Conservation (phyloP, 2,888 invertebrate species). For the Pecten maximus region DNA sequence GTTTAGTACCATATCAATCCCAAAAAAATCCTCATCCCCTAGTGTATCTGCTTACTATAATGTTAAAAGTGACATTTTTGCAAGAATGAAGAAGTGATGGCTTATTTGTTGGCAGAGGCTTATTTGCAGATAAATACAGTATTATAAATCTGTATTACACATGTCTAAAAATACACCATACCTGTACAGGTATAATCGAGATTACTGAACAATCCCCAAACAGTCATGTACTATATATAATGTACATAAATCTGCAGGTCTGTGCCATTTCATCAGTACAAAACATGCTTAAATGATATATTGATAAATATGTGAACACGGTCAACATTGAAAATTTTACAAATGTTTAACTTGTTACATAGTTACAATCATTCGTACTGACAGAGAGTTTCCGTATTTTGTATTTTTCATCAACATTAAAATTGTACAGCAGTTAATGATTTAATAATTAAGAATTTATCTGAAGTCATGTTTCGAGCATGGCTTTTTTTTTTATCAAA, state of each 20-base stretch:
- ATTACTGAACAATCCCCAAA: not conserved
- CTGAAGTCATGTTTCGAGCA: too few species aligned
- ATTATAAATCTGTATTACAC: not conserved
- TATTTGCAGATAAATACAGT: too few species aligned
- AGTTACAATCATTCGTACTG: not conserved
- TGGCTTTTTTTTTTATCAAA: too few species aligned
- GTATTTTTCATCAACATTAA: too few species aligned
- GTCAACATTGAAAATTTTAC: not conserved
- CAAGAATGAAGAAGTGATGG: too few species aligned
- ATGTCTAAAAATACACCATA: not conserved
- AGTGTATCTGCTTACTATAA: too few species aligned
- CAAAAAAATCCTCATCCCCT: too few species aligned
- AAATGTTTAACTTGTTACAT: not conserved
- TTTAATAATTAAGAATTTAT: too few species aligned
- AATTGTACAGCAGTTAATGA: too few species aligned
- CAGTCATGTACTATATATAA: not conserved
- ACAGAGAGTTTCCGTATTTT: not conserved
- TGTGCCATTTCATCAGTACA: not conserved
- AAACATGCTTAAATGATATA: not conserved
- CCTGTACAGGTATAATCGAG: not conserved
- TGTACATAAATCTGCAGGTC: not conserved
- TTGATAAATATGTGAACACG: not conserved
- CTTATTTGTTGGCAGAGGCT: too few species aligned
- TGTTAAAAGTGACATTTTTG: too few species aligned
- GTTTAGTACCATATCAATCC: too few species aligned